Conservation (phyloP, 2,888 invertebrate species). For the Aleiodes leptofemur region DNA sequence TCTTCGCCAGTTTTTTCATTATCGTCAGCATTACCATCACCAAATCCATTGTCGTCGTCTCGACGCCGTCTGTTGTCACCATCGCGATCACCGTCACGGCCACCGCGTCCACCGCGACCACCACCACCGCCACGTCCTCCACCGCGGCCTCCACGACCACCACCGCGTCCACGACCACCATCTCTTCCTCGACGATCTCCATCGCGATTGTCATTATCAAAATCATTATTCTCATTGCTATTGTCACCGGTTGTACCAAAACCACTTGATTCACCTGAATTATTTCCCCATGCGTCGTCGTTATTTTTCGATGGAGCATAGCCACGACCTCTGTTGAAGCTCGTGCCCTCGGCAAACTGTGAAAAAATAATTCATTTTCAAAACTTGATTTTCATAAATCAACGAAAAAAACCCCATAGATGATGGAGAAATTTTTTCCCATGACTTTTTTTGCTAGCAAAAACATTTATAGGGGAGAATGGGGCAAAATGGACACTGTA, state of each 20-base stretch:
- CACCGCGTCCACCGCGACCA: constrained; percentile 35
- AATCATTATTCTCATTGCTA: constrained; percentile 38
- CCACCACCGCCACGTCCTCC: constrained; percentile 26
- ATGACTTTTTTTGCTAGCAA: too few relatives aligned
- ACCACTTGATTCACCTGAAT: constrained; percentile 5
- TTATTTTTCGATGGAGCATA: constrained; percentile 39
- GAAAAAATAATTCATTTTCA: neutral
- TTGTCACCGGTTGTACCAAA: neutral
- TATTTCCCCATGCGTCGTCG: constrained; percentile 29
- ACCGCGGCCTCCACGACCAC: constrained; percentile 33
- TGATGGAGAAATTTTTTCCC: neutral
- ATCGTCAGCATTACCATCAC: constrained; percentile 72
- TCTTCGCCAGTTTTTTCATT: constrained; percentile 65
- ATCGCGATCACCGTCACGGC: neutral
- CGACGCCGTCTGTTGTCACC: constrained; percentile 46
- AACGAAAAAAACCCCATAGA: neutral
- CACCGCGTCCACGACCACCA: constrained; percentile 34
- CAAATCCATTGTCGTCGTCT: constrained; percentile 51
- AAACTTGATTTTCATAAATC: neutral
- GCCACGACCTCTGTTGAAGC: constrained; percentile 65
- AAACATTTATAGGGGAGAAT: too few relatives aligned
- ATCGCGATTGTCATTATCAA: constrained; percentile 47
- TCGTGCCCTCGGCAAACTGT: constrained; percentile 51
- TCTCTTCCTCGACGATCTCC: constrained; percentile 47
- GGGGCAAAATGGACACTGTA: too few relatives aligned